These are phyloP conservation scores for Xanthorhoe spadicearia DNA, from an alignment of 2,888 invertebrate species.

Conservation along the genomic window DNA sequence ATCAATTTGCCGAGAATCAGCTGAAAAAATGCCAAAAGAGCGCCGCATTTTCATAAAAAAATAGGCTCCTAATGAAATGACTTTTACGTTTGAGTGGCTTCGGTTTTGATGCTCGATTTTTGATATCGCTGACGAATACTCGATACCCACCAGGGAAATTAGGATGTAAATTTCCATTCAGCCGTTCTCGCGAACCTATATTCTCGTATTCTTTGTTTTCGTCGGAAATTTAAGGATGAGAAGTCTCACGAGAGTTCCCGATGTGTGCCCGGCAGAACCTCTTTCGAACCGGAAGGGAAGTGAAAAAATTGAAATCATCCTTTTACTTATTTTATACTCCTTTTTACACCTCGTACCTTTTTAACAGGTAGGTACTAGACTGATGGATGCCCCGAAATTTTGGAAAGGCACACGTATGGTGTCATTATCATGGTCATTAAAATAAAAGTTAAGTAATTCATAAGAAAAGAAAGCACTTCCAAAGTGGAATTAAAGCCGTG, in stretches of 20 bases:
- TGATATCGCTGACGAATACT: conserved; percentile 76
- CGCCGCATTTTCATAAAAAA: conserved; percentile 30
- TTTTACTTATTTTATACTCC: not conserved
- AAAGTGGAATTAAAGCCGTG: no score
- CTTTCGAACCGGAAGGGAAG: conserved; percentile 41
- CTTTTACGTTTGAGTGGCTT: conserved; percentile 37
- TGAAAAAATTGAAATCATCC: conserved; percentile 21
- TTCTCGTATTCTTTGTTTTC: conserved; percentile 81
- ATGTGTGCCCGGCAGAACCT: conserved; percentile 51
- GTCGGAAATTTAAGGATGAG: conserved; percentile 79
- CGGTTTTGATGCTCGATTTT: conserved; percentile 58
- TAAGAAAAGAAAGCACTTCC: no score
- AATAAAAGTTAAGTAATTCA: no score
- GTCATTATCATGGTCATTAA: no score
- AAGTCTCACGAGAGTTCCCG: conserved; percentile 60
- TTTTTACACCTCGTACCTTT: not conserved
- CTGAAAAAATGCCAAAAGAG: conserved; percentile 21
- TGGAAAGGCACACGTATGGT: no score
- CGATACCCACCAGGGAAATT: conserved; percentile 80
- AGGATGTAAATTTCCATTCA: conserved; percentile 83
- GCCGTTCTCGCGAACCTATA: conserved; percentile 70
- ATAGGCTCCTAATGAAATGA: conserved; percentile 36
- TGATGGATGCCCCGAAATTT: no score
- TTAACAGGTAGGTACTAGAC: no score
- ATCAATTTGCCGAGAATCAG: conserved; percentile 10